Conservation (phyloP, 2,113 vertebrate species). For the Pionites leucogaster region DNA sequence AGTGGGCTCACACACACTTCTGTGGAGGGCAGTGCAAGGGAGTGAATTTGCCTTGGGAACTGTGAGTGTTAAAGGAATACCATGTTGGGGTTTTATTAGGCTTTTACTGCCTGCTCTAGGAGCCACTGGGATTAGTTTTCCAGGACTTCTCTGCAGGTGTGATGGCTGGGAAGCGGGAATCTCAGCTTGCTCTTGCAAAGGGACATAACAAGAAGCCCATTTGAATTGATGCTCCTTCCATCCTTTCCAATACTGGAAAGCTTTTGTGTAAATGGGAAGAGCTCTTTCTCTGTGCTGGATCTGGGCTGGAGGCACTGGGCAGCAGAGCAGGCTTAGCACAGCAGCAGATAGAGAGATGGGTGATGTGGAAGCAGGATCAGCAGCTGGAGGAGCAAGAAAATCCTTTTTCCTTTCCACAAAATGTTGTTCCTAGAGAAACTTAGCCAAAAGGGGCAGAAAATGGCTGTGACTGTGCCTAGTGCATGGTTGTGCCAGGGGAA, state of each 20-base stretch:
- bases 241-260: not conserved
- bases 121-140: not conserved
- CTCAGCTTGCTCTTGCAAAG: not conserved
- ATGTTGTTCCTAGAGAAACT: fast-evolving
- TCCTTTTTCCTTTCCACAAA: not conserved
- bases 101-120: not conserved
- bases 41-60: not conserved
- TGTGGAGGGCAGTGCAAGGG: not conserved
- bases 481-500: not conserved
- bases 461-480: fast-evolving
- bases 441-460: not conserved
- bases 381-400: not conserved
- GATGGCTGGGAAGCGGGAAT: not conserved
- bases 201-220: not conserved
- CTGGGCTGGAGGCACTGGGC: not conserved
- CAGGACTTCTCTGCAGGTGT: not conserved
- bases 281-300: fast-evolving
- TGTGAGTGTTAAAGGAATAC: not conserved
- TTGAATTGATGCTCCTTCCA: not conserved
- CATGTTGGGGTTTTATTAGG: not conserved
- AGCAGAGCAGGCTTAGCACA: not conserved
- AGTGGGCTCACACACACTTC: fast-evolving
- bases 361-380: not conserved
- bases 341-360: not conserved
- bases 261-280: not conserved